Base-by-base conservation (phyloP, 2,888 invertebrate genomes). In the Mesorhabditis spiculigera region DNA sequence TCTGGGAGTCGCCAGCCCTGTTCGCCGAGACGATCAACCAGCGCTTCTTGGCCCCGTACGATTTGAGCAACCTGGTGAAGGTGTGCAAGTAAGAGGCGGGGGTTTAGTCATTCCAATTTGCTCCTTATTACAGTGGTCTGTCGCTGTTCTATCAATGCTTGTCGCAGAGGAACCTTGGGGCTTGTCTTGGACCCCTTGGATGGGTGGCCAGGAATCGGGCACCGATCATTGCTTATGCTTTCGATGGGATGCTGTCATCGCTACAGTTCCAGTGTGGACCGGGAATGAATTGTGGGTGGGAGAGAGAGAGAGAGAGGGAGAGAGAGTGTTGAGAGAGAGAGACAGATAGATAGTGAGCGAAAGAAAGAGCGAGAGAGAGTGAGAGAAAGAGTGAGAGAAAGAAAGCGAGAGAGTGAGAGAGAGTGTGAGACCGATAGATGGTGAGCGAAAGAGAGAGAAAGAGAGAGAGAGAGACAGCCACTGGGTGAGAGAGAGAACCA, bases 21-120 rank as follows among this genome's bases (percentile, higher is more conserved):
- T 50, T 50, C 58, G 58, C 58, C n/a, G 58, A 50, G n/a, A 50
- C 58, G 58, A 50, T 50, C 58, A 50, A 50, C n/a, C 58, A 50
- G 58, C 58, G 58, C 58, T 50, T 50, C 58, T 50, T 50, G 58
- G 58, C 58, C 58, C 58, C 58, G n/a, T 50, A 50, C 58, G 58
- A 50, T 10, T 50, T 50, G 58, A 50, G 58, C 58, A 50, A 50
- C n/a, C 58, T 50, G 10, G 58, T 50, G 10, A 50, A 50, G n/a
- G 58, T 50, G 8, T 50, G 58, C 58, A 50, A 50, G 58, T 50
- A 50, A 50, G n/a, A 13, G 8, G 2, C 8, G n/a, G n/a, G n/a
- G 58, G 8, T 50, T 1, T 13, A 3, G 1, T n/a, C 58, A n/a
- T 10, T 28, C 10, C 58, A 50, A 10, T n/a, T 13, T 13, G n/a